Evolutionary conservation across 2,888 invertebrate genomes (phyloP).

Genomic region (Aquatica leii): DNA sequence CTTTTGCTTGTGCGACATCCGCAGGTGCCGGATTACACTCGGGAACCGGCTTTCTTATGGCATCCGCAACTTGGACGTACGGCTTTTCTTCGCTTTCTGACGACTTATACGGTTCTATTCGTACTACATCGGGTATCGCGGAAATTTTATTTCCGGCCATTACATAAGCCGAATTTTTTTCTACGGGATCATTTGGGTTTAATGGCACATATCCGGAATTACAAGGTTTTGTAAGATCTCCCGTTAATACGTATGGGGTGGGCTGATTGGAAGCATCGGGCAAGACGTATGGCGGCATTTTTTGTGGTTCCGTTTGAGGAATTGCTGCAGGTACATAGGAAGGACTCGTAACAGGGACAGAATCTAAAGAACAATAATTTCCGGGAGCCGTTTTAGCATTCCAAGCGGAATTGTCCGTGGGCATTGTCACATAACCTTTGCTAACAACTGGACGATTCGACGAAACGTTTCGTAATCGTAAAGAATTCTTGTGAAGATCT

Average conservation of each 20-base stretch:
- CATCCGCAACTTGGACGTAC: constrained; percentile 45
- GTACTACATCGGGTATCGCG: constrained; percentile 38
- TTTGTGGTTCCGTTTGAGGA: constrained; percentile 24
- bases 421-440: constrained; percentile 48
- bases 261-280: constrained; percentile 38
- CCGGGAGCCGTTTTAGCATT: constrained; percentile 31
- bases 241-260: constrained; percentile 47
- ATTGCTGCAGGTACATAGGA: constrained; percentile 45
- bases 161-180: constrained; percentile 48
- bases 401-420: constrained; percentile 35
- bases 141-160: constrained; percentile 49
- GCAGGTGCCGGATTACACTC: constrained; percentile 43
- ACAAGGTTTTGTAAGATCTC: constrained; percentile 46
- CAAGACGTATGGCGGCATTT: constrained; percentile 39
- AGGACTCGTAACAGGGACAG: constrained; percentile 35
- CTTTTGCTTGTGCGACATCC: constrained; percentile 19
- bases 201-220: constrained; percentile 51
- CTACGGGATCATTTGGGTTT: constrained; percentile 36
- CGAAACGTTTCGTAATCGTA: constrained; percentile 49
- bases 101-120: constrained; percentile 29
- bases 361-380: constrained; percentile 45
- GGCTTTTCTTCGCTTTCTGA: constrained; percentile 36
- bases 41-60: constrained; percentile 23
- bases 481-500: constrained; percentile 47
- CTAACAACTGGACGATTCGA: constrained; percentile 38